phyloP scores from a whole-genome alignment of 2,113 vertebrate species.

The Gnathonemus echidnorhynchus region DNA sequence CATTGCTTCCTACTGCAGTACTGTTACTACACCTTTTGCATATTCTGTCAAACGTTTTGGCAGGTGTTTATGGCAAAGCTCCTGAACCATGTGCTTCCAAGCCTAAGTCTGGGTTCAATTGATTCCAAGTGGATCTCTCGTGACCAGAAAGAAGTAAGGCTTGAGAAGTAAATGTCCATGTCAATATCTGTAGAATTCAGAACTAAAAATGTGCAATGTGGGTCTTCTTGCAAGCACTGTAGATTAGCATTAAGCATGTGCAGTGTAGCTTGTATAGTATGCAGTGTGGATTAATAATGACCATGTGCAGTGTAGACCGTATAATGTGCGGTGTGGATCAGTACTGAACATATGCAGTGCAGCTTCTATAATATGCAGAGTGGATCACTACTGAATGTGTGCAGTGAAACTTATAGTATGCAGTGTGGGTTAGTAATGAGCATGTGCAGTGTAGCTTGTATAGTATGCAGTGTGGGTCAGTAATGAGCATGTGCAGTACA shows the following conservation, averaged over 20 bases:
- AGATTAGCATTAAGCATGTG: background rate
- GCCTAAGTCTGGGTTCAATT: slow-evolving; percentile 73
- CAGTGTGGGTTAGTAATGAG: background rate
- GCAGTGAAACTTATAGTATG: background rate
- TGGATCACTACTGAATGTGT: background rate
- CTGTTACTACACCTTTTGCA: background rate
- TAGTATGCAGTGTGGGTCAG: background rate
- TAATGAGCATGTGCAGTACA: background rate
- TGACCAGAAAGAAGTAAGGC: slow-evolving; percentile 82
- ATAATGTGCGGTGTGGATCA: background rate
- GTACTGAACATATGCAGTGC: background rate
- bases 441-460: background rate
- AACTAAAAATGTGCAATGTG: background rate
- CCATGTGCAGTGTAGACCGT: background rate
- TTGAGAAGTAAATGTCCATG: background rate
- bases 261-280: background rate
- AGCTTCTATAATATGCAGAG: background rate
- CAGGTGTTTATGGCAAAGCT: slow-evolving; percentile 86
- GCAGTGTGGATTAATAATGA: background rate
- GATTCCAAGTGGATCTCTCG: slow-evolving; percentile 77
- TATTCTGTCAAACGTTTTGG: background rate
- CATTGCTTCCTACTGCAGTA: background rate
- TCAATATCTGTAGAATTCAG: background rate
- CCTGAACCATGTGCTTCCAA: slow-evolving; percentile 81
- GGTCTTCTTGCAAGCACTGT: background rate